A percentile compares a stretch with the other conserved stretches of the same genome.
Conservation (phyloP, 2,888 invertebrate species). For the Mactromeris polynyma region DNA sequence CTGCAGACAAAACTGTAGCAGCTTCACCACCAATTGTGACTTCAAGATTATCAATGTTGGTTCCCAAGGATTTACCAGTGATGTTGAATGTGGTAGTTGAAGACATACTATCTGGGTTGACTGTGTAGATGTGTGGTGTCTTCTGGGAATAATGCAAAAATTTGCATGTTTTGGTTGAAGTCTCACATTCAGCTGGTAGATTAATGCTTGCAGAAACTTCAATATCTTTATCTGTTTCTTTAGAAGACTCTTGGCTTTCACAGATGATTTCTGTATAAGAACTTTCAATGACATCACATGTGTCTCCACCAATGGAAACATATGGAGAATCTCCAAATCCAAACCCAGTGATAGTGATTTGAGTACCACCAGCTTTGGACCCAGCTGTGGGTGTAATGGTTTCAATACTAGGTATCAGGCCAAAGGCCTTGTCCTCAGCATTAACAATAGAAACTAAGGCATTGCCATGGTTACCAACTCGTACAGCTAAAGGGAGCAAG, state of each 20-base stretch:
- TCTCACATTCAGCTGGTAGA: conserved; percentile 68
- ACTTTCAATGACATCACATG: conserved; percentile 68
- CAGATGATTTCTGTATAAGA: conserved; percentile 73
- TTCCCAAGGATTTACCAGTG: conserved; percentile 70
- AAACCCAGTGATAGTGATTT: conserved; percentile 71
- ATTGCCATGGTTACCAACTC: conserved; percentile 70
- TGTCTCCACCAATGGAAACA: conserved; percentile 67
- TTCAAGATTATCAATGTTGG: conserved; percentile 49
- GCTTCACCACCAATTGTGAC: conserved; percentile 77
- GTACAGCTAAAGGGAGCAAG: conserved; percentile 58
- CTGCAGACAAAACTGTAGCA: conserved; percentile 69
- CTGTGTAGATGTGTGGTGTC: conserved; percentile 69
- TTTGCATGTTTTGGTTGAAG: conserved; percentile 50
- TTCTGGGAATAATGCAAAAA: conserved; percentile 62
- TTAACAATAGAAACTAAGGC: conserved; percentile 63
- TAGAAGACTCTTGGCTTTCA: conserved; percentile 65
- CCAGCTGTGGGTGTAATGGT: conserved; percentile 62
- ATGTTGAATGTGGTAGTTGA: conserved; percentile 69
- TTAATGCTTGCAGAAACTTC: conserved; percentile 44
- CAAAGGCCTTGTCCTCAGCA: conserved; percentile 66
- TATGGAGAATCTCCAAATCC: conserved; percentile 70
- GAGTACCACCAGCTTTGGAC: conserved; percentile 69
- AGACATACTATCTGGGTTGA: conserved; percentile 66
- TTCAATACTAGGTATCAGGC: conserved; percentile 67
- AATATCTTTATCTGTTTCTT: conserved; percentile 38